Evolutionary conservation across 2,797 vertebrate species (phyloP), one percentile per base, ranked within the genome.

Genomic region (Sebastolobus alascanus): DNA sequence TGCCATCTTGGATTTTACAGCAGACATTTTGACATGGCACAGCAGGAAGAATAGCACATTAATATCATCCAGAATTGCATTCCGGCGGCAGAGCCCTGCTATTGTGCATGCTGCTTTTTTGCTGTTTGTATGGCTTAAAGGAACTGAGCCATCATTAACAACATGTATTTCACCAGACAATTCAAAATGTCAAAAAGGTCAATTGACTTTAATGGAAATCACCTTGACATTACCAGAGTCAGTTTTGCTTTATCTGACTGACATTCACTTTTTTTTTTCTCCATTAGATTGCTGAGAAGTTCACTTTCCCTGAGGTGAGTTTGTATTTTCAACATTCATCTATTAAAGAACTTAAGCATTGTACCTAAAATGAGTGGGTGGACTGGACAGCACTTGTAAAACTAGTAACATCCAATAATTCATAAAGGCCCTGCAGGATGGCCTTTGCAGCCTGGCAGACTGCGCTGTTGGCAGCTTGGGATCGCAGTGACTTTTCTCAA

Each of bases 401-500:
- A 58, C 43, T 50, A 46, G 54, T 72, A 66, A n/a, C 50, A 75
- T 85, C 27, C 59, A 75, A 18, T 72, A 59, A 46, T 73, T 55
- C 38, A 25, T 25, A 75, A 63, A 85, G 70, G 46, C 75, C 16
- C 55, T 58, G 52, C 61, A 25, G 43, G 2, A 9, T 71, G 65
- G 18, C 64, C 54, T 77, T 74, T 77, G 35, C 68, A 61, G 75
- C 65, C 59, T 76, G 35, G 37, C 66, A 68, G 50, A 46, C 72
- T 55, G 22, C 40, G 73, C 65, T 71, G 52, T 52, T 73, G 77
- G 71, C 85, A 77, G 63, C 78, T 38, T 22, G 66, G 77, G 80
- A 70, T 52, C 5, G 4, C 16, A 35, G 64, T 52, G 82, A 74
- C 77, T 83, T 71, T 60, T 87, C 83, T 87, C 66, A 37, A 29